Evolutionary conservation across 2,797 vertebrate species (phyloP), one percentile per base, ranked within the genome.

Genomic region (Lithobates sylvaticus): DNA sequence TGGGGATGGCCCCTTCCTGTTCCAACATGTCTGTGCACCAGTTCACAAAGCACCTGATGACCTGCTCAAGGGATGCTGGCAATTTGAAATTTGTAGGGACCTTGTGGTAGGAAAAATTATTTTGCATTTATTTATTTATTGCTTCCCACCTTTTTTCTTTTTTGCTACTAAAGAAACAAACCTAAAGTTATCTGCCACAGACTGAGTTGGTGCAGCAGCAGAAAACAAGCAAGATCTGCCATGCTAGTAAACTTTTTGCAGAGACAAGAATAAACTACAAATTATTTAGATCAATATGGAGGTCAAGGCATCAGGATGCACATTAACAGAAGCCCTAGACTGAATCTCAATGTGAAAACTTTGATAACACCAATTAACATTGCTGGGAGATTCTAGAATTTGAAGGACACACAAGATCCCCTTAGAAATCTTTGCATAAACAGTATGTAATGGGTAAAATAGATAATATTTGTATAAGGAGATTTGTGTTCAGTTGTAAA

Each of bases 281-380:
- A 86, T 86, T 71, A 86, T 69, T 50, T 78, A 86, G 61, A 86
- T 81, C 78, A 86, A 86, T 85, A 85, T 32, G 8, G 44, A 81
- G 77, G 77, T 86, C 64, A 76, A 86, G 75, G 44, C 78, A 67
- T 65, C 42, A 69, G 61, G 69, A 75, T 80, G 39, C 23, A 78
- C 70, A 76, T 80, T 70, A 69, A 68, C 78, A 69, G 65, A 34
- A 78, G 69, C n/a, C 42, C 50, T 65, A 78, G 68, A 79, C 78
- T 78, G 68, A 83, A 78, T 34, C 74, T 54, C 54, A 70, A 67
- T 78, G 74, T 74, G 36, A 86, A 76, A 61, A 44, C 78, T 70
- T 76, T 82, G 44, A 86, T 67, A 69, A 32, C 64, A 27, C 47
- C 61, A 77, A 86, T 86, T 86, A 86, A 86, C 67, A 86, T 71